Percentiles rank a stretch among this genome's conserved stretches.
Conservation (phyloP, 2,888 invertebrate genomes). For the Sinohyriopsis cumingii region DNA sequence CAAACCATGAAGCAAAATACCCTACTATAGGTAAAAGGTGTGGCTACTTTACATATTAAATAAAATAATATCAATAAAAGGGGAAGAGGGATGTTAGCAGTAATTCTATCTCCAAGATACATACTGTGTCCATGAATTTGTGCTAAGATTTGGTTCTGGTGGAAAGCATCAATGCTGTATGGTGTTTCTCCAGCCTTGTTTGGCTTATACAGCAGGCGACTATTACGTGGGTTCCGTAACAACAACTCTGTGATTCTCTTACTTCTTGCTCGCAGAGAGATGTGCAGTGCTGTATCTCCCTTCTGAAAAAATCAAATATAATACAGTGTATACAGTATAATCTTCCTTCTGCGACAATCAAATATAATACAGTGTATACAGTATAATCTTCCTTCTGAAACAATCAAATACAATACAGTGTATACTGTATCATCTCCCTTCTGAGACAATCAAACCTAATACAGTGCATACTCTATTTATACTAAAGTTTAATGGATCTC, state of each 20-base stretch:
- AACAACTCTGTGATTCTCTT: slow-evolving; percentile 90
- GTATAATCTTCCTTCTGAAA: slow-evolving; percentile 84
- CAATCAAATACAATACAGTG: not conserved
- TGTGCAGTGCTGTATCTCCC: slow-evolving; percentile 95
- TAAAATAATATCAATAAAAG: too few relatives aligned
- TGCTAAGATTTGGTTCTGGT: slow-evolving; percentile 94
- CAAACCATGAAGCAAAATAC: too few relatives aligned
- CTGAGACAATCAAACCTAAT: too few relatives aligned
- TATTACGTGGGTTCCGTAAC: slow-evolving; percentile 95
- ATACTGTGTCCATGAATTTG: slow-evolving; percentile 94
- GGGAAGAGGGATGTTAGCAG: too few relatives aligned
- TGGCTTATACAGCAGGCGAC: slow-evolving; percentile 92
- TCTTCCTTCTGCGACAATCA: slow-evolving; percentile 81
- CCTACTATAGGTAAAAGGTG: too few relatives aligned
- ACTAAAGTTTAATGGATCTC: too few relatives aligned
- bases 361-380: not conserved
- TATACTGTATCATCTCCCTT: slow-evolving; percentile 74
- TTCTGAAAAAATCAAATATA: slow-evolving; percentile 69
- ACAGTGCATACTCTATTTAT: too few relatives aligned
- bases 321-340: slow-evolving; percentile 24
- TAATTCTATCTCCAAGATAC: slow-evolving; percentile 50
- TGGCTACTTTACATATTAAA: too few relatives aligned
- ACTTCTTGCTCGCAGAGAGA: slow-evolving; percentile 91
- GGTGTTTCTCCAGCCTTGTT: slow-evolving; percentile 97
- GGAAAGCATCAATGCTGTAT: slow-evolving; percentile 95